Evolutionary conservation across 2,888 invertebrate genomes (phyloP).

Genomic region (Diabrotica balteata): DNA sequence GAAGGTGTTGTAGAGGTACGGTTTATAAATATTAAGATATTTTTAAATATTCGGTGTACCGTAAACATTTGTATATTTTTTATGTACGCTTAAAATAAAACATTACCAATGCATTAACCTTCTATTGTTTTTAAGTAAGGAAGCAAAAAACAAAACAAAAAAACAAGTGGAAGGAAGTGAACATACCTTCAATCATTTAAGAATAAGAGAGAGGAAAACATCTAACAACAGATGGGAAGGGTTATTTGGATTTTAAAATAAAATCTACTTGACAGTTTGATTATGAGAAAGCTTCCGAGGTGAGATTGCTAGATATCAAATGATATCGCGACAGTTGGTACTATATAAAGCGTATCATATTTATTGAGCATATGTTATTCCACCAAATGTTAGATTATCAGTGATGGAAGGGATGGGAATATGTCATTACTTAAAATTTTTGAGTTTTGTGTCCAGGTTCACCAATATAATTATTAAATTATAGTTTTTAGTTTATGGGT

Average conservation of each 20-base stretch:
- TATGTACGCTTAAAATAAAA: not conserved
- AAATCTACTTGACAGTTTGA: constrained; percentile 1
- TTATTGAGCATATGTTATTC: too few species aligned
- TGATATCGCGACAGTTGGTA: not conserved
- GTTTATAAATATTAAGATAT: too few species aligned
- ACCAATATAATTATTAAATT: too few species aligned
- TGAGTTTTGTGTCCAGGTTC: too few species aligned
- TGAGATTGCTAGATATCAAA: not conserved
- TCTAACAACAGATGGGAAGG: not conserved
- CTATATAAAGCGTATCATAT: too few species aligned
- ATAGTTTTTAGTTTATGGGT: too few species aligned
- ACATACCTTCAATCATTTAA: not conserved
- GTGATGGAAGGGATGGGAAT: too few species aligned
- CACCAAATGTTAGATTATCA: too few species aligned
- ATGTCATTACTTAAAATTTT: too few species aligned
- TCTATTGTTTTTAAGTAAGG: not conserved
- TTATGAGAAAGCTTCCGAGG: not conserved
- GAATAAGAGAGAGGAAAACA: constrained; percentile 1
- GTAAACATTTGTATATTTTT: not conserved
- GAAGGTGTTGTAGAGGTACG: too few species aligned
- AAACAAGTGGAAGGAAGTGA: not conserved
- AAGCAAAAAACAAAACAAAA: not conserved
- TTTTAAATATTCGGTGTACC: too few species aligned
- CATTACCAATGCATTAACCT: not conserved
- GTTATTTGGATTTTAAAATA: constrained; percentile 1